phyloP scores from a whole-genome alignment of 2,113 vertebrate genomes.

The Platichthys flesus region DNA sequence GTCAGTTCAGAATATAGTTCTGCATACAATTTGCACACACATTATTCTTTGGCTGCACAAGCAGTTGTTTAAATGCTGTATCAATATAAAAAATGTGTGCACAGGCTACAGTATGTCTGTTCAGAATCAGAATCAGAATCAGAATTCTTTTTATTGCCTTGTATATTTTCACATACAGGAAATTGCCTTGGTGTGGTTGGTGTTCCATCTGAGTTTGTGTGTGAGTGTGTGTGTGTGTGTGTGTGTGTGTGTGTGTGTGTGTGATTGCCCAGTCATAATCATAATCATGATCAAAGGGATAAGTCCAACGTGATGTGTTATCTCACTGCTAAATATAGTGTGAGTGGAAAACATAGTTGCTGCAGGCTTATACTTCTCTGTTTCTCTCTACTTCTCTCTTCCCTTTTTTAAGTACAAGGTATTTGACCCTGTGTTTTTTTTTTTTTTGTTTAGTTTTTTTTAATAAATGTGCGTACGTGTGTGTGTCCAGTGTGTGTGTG shows the following conservation, averaged over 20 bases:
- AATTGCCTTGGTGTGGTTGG: too few relatives aligned
- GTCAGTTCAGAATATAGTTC: not conserved
- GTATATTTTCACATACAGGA: too few relatives aligned
- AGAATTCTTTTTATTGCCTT: too few relatives aligned
- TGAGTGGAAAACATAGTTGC: slow-evolving; percentile 62
- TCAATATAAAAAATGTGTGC: not conserved
- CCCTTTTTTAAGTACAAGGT: not conserved
- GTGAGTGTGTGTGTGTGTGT: slow-evolving; percentile 1
- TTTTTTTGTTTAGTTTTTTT: slow-evolving; percentile 13
- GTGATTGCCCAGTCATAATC: slow-evolving; percentile 65
- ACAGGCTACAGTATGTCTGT: slow-evolving; percentile 16
- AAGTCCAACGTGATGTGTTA: slow-evolving; percentile 72
- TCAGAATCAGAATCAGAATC: too few relatives aligned
- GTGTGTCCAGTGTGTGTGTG: slow-evolving; percentile 9
- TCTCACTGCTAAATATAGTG: slow-evolving; percentile 77
- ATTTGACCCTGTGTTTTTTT: slow-evolving; percentile 21
- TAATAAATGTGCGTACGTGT: not conserved
- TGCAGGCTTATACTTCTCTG: slow-evolving; percentile 59
- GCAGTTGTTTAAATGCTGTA: not conserved
- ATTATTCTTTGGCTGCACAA: not conserved
- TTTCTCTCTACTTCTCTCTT: slow-evolving; percentile 32
- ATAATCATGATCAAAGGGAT: slow-evolving; percentile 74
- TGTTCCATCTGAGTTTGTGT: slow-evolving; percentile 28
- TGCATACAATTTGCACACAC: not conserved
- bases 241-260: slow-evolving; percentile 33